phyloP scores from a whole-genome alignment of 2,888 invertebrate genomes.

The Lithophane ornitopus region DNA sequence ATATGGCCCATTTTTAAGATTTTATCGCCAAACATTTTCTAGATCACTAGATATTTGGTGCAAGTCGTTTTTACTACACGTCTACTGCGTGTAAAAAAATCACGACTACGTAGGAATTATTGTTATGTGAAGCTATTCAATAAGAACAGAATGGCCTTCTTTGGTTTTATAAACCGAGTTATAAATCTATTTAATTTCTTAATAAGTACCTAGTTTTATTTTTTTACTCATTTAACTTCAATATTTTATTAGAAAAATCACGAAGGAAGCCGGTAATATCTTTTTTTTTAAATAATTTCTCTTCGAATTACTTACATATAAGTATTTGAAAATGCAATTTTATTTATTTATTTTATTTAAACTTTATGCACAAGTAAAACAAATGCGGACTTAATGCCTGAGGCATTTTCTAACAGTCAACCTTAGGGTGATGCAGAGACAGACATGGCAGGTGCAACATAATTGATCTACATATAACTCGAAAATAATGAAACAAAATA shows the following conservation, averaged over 20 bases:
- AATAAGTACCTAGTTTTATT: not conserved
- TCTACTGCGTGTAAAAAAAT: not conserved
- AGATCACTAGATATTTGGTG: constrained; percentile 23
- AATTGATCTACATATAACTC: too few relatives aligned
- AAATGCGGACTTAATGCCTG: too few relatives aligned
- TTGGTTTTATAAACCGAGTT: not conserved
- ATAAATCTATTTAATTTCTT: not conserved
- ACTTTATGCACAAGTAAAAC: too few relatives aligned
- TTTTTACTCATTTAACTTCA: not conserved
- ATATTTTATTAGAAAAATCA: not conserved
- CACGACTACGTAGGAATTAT: not conserved
- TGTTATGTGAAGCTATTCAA: constrained; percentile 7
- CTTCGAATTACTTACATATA: not conserved
- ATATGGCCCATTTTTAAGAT: constrained; percentile 31
- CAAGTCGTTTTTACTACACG: not conserved
- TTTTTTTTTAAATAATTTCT: not conserved
- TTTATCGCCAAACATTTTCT: constrained; percentile 14
- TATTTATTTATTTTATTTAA: too few relatives aligned
- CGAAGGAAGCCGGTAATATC: too few relatives aligned
- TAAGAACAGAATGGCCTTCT: constrained; percentile 7
- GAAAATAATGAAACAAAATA: too few relatives aligned
- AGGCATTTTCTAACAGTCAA: too few relatives aligned
- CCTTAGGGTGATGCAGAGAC: too few relatives aligned
- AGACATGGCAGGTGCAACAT: too few relatives aligned
- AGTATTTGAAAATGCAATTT: not conserved